Percentiles rank a stretch among this genome's conserved stretches.
These are phyloP conservation scores for Cavia aperea DNA, from an alignment of 2,113 vertebrate species.

Conservation along the genomic window DNA sequence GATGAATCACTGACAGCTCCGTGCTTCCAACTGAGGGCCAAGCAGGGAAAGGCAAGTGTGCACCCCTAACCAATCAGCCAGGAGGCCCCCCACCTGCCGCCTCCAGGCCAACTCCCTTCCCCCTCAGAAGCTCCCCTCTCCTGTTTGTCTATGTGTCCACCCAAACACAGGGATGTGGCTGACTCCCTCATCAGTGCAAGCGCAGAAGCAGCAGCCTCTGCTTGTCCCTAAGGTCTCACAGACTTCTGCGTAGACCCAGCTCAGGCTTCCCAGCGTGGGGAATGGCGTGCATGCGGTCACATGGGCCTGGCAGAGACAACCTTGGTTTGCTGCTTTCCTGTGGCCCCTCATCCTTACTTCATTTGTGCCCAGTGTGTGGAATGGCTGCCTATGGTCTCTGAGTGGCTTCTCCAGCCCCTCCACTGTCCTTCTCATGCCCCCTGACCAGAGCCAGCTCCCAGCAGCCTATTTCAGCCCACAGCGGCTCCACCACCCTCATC, in stretches of 20 bases:
- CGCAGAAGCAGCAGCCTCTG: neutral
- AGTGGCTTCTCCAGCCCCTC: neutral
- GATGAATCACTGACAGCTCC: neutral
- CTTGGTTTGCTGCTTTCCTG: neutral
- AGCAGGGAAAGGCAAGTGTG: neutral
- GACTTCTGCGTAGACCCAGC: neutral
- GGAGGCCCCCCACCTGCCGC: neutral
- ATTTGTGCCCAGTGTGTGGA: neutral
- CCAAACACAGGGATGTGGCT: neutral
- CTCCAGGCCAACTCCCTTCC: neutral
- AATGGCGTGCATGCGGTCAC: accelerated
- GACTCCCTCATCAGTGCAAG: neutral
- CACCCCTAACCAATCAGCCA: neutral
- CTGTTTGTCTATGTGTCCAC: neutral
- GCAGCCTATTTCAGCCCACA: neutral
- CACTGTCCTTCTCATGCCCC: neutral
- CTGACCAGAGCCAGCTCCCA: neutral
- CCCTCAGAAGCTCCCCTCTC: neutral
- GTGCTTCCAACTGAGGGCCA: neutral
- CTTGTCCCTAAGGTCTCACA: neutral
- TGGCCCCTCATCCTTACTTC: neutral
- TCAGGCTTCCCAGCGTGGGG: neutral
- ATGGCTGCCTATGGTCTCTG: neutral
- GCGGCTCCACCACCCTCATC: neutral
- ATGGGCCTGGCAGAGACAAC: neutral